phyloP scores from a whole-genome alignment of 2,113 vertebrate genomes.

The Oophaga pumilio region DNA sequence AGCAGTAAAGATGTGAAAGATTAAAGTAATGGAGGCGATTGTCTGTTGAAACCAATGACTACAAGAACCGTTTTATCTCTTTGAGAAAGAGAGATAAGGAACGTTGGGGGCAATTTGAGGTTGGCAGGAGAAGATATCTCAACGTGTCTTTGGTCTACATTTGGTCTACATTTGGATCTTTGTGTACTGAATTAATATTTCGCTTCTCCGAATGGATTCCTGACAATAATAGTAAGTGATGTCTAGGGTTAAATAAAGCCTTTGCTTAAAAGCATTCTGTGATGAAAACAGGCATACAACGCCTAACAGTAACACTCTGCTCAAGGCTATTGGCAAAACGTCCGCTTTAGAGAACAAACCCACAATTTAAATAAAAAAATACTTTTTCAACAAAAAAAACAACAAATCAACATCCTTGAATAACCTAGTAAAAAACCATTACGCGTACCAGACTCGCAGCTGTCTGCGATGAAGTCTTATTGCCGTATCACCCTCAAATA shows the following conservation, averaged over 20 bases:
- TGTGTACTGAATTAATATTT: not conserved
- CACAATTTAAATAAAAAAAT: conserved; percentile 5
- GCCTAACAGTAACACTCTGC: not conserved
- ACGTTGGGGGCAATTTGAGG: not conserved
- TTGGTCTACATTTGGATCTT: conserved; percentile 13
- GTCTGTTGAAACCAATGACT: conserved; percentile 2
- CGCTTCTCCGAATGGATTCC: not conserved
- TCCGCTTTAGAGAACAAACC: conserved; percentile 17
- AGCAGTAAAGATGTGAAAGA: conserved; percentile 10
- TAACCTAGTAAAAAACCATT: conserved; percentile 8
- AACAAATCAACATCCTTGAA: not conserved
- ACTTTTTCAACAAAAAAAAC: not conserved
- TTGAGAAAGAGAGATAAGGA: not conserved
- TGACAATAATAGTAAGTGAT: conserved; percentile 5
- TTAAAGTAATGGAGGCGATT: conserved; percentile 17
- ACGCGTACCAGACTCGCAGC: not conserved
- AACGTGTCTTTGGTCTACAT: not conserved
- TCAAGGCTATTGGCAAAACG: conserved; percentile 26
- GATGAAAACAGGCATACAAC: conserved; percentile 10
- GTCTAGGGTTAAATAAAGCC: conserved; percentile 8
- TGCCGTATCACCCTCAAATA: not conserved
- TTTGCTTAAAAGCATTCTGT: conserved; percentile 12
- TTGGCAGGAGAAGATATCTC: not conserved
- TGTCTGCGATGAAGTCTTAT: conserved; percentile 11
- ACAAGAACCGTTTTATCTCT: not conserved